These are phyloP conservation scores for Sus scrofa DNA, from an alignment of 2,113 vertebrate species.

Conservation along the genomic window T2T-Sscrofa CM000818.6:103758501-103759000, in stretches of 20 bases:
- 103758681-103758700: not conserved
- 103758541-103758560: constrained; percentile 3
- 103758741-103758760: not conserved
- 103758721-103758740: not conserved
- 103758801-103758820: not conserved
- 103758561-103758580: not conserved
- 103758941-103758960: not conserved
- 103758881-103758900: constrained; percentile 51
- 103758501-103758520: not conserved
- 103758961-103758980: not conserved
- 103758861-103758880: not conserved
- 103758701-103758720: not conserved
- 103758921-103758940: not conserved
- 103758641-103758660: not conserved
- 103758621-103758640: not conserved
- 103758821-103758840: not conserved
- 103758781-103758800: not conserved
- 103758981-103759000: constrained; percentile 8
- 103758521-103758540: constrained; percentile 7
- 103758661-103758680: not conserved
- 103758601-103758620: not conserved
- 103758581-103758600: constrained; percentile 28
- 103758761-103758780: not conserved
- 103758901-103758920: constrained; percentile 30
- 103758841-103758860: constrained; percentile 11